Conservation (phyloP, 2,888 invertebrate genomes). For the Himalopsyche kuldschensis region DNA sequence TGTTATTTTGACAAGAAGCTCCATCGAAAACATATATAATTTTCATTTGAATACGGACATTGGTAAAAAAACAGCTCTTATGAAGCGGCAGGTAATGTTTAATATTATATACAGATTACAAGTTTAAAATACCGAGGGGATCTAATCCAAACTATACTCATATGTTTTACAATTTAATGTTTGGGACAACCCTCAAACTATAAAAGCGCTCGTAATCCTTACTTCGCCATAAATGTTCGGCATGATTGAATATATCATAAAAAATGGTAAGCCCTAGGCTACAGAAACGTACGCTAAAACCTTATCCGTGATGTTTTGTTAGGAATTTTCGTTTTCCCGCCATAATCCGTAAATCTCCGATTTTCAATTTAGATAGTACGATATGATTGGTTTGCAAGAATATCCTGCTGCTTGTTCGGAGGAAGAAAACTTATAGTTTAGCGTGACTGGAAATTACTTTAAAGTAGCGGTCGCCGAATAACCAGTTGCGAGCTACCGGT, state of each 20-base stretch:
- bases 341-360: neutral
- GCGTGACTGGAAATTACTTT: neutral
- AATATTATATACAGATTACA: no score
- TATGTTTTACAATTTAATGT: no score
- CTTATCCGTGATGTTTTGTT: neutral
- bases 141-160: no score
- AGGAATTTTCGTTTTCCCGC: neutral
- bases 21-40: no score
- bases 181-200: neutral
- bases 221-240: neutral
- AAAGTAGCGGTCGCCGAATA: neutral
- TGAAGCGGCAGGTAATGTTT: no score
- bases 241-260: neutral
- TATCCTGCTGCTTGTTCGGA: neutral
- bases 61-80: no score
- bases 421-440: neutral
- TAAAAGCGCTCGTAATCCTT: neutral
- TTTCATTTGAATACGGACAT: no score
- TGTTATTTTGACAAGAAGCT: no score
- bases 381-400: neutral
- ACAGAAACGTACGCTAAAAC: neutral
- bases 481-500: no score
- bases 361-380: neutral
- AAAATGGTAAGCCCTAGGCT: neutral
- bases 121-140: no score